Percentiles rank a stretch among this genome's conserved stretches.
Conservation (phyloP, 2,797 vertebrate genomes). For the Chiloscyllium punctatum region DNA sequence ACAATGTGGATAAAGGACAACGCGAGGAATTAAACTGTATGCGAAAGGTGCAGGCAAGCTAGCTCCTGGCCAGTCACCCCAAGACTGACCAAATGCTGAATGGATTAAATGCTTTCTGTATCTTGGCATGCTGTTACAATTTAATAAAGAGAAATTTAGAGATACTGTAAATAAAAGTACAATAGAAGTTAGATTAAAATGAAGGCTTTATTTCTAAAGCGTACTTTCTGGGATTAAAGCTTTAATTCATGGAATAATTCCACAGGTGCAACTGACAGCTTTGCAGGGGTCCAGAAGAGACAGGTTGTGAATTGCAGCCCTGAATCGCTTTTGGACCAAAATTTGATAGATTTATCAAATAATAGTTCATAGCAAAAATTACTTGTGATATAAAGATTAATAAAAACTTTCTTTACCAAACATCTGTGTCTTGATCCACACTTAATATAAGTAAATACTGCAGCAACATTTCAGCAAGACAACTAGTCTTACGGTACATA, state of each 20-base stretch:
- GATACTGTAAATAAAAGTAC: background rate
- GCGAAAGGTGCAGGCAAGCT: background rate
- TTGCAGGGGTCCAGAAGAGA: background rate
- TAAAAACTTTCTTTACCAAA: background rate
- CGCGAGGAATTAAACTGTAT: background rate
- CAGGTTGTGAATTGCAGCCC: background rate
- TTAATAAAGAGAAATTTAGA: conserved; percentile 9
- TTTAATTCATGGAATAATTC: background rate
- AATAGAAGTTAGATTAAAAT: conserved; percentile 1
- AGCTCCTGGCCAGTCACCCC: background rate
- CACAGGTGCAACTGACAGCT: background rate
- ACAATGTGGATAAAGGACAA: background rate
- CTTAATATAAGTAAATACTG: background rate
- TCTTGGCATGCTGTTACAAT: background rate
- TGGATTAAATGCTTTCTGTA: background rate
- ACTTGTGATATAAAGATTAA: background rate
- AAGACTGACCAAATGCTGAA: background rate
- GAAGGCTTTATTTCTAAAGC: conserved; percentile 14
- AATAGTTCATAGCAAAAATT: background rate
- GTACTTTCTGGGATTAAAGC: conserved; percentile 3
- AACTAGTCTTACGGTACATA: background rate
- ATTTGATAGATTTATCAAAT: background rate
- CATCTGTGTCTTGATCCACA: background rate
- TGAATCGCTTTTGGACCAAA: background rate
- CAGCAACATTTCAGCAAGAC: background rate